These are phyloP conservation scores for Cancer borealis DNA, from an alignment of 2,888 invertebrate species.

Conservation along the genomic window DNA sequence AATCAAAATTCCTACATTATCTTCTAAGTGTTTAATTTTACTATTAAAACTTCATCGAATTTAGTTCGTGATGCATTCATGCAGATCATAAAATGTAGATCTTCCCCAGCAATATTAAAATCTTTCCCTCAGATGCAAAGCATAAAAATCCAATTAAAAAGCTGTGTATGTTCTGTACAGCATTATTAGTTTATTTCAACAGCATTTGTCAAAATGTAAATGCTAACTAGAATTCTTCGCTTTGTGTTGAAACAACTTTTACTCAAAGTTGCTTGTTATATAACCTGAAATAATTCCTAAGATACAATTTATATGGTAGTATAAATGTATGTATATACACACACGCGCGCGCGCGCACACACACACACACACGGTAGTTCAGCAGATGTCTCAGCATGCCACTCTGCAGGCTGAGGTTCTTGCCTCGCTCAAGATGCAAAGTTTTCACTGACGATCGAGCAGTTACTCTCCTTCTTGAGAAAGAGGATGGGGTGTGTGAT, in stretches of 20 bases:
- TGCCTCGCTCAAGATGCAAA: too few species aligned
- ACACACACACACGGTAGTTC: constrained; percentile 5
- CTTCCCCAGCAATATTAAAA: background rate
- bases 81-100: background rate
- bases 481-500: too few species aligned
- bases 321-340: background rate
- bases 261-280: background rate
- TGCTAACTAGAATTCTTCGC: background rate
- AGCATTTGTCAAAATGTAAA: background rate
- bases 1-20: background rate
- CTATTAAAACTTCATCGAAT: background rate
- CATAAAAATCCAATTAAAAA: background rate
- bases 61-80: background rate
- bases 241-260: background rate
- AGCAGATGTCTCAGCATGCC: background rate
- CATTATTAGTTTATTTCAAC: background rate
- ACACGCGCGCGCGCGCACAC: background rate
- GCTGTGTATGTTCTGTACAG: background rate
- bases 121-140: background rate
- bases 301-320: background rate
- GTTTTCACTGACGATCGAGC: too few species aligned
- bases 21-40: background rate
- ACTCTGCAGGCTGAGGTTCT: too few species aligned
- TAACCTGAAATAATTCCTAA: background rate
- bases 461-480: too few species aligned